Conservation (phyloP, 23 tunicate genomes). For the Styela clava region DNA sequence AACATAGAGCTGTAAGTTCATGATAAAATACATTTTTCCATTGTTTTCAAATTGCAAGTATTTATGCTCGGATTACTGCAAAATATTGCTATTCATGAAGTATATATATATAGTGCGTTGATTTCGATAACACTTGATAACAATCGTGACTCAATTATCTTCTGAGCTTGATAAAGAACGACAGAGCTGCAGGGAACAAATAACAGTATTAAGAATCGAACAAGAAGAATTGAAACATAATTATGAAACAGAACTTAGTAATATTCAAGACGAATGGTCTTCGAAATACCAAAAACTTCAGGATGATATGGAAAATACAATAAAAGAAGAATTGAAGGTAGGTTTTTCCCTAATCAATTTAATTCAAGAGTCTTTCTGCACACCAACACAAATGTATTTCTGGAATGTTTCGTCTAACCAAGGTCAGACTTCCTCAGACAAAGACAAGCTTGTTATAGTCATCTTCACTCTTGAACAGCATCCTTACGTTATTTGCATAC, state of each 20-base stretch:
- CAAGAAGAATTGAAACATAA: constrained; percentile 24
- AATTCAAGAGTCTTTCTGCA: background rate
- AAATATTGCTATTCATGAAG: no score
- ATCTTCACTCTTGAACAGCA: no score
- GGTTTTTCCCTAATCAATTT: background rate
- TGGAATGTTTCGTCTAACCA: no score
- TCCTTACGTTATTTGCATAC: background rate
- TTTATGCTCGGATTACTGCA: no score
- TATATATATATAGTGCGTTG: no score
- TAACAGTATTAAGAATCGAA: constrained; percentile 36
- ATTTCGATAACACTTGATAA: no score
- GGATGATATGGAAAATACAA: constrained; percentile 28
- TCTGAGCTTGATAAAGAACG: constrained; percentile 11
- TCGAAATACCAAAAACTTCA: constrained; percentile 33
- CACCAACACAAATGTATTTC: no score
- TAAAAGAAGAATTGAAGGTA: constrained; percentile 58
- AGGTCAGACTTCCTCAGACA: no score
- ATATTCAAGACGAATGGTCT: background rate
- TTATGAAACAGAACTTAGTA: background rate
- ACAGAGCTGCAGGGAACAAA: background rate
- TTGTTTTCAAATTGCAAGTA: no score
- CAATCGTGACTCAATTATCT: background rate
- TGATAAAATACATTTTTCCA: no score
- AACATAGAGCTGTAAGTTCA: no score
- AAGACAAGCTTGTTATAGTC: no score